phyloP scores from a whole-genome alignment of 1,140 invertebrate species.

The Melipona quadrifasciata region DNA sequence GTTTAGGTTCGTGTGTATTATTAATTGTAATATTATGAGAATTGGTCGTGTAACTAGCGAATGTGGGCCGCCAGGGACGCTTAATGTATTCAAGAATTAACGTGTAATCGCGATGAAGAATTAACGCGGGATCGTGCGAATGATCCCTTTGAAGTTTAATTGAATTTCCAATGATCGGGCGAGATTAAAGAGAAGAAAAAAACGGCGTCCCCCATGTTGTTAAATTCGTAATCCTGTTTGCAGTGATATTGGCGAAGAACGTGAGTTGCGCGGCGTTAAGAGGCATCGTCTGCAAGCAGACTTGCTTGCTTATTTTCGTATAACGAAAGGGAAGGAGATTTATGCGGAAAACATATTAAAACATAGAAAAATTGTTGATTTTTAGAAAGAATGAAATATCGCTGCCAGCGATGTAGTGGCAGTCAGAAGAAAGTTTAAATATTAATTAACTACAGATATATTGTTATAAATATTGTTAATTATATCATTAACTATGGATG shows the following conservation, averaged over 20 bases:
- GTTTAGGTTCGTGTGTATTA: too few relatives aligned
- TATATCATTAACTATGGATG: too few relatives aligned
- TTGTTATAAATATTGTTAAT: too few relatives aligned
- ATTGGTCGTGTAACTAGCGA: background rate
- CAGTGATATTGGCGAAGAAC: background rate
- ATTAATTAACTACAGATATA: too few relatives aligned
- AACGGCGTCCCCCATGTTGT: background rate
- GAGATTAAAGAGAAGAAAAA: background rate
- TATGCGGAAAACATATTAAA: too few relatives aligned
- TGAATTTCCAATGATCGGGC: conserved; percentile 25
- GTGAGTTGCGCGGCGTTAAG: background rate
- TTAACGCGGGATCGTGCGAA: conserved; percentile 3
- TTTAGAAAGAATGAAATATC: too few relatives aligned
- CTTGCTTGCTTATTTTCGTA: background rate
- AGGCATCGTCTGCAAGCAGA: background rate
- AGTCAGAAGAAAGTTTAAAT: too few relatives aligned
- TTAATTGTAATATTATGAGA: too few relatives aligned
- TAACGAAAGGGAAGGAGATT: too few relatives aligned
- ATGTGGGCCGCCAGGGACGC: too few relatives aligned
- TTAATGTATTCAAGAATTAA: conserved; percentile 23
- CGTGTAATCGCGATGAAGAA: background rate
- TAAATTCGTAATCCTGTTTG: conserved; percentile 16
- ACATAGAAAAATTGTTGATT: too few relatives aligned
- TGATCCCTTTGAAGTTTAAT: conserved; percentile 27
- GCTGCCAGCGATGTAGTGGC: too few relatives aligned